These are phyloP conservation scores for Hypocryptadius cinnamomeus DNA, from an alignment of 2,113 vertebrate genomes.

Conservation along the genomic window DNA sequence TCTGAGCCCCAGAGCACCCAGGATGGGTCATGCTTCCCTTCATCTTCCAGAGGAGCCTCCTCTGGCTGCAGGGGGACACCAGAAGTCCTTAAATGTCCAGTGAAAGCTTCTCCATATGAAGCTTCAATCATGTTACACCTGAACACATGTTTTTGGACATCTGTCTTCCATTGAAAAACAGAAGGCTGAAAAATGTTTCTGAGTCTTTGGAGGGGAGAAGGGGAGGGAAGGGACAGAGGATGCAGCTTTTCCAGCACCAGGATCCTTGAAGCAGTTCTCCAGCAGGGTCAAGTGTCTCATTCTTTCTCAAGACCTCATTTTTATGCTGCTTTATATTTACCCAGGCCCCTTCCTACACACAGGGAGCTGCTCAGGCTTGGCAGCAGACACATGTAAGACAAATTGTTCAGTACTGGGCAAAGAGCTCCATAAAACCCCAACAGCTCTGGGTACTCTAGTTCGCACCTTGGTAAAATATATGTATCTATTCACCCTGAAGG, in stretches of 20 bases:
- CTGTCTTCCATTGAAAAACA: constrained; percentile 10
- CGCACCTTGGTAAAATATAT: not conserved
- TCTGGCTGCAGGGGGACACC: not conserved
- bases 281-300: not conserved
- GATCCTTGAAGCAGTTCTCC: not conserved
- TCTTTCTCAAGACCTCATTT: not conserved
- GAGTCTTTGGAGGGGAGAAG: not conserved
- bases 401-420: not conserved
- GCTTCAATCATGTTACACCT: not conserved
- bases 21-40: not conserved
- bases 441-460: not conserved
- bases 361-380: not conserved
- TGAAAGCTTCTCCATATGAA: not conserved
- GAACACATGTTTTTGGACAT: not conserved
- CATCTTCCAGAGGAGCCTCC: not conserved
- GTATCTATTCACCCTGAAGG: not conserved
- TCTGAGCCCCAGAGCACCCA: not conserved
- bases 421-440: not conserved
- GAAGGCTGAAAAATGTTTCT: constrained; percentile 12
- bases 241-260: not conserved
- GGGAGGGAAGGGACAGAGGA: not conserved
- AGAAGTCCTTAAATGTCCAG: not conserved
- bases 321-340: not conserved
- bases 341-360: not conserved
- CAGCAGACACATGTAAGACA: not conserved